Evolutionary conservation across 2,113 vertebrate species (phyloP), one percentile per base, ranked within the genome.

Genomic region (Harpagus bidentatus): DNA sequence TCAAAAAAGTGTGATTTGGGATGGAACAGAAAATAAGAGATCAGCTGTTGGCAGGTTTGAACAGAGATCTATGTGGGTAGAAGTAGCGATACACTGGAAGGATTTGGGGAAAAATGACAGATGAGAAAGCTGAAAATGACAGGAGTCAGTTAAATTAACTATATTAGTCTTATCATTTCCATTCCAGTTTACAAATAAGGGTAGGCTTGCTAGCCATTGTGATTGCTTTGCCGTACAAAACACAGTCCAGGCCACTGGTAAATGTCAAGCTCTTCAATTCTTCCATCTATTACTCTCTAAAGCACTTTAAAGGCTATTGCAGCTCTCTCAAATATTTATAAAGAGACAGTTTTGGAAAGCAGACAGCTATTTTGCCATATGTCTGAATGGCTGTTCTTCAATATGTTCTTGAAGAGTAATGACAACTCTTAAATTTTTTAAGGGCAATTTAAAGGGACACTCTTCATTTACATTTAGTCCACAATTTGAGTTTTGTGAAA

Each of bases 321-420:
- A 91, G 31, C 21, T 93, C 59, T 93, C 3, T 7, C 86, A 91
- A 95, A 91, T 82, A 87, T 87, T 95, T 94, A 78, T 62, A 84
- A 93, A 87, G 84, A 79, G 58, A 40, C 48, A 61, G 36, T 63
- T 96, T 89, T 79, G 84, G 65, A 95, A 93, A 95, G 69, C 87
- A 91, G 81, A 47, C 52, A 69, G 73, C 34, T 89, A 69, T 82
- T 95, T 93, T 94, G 73, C 81, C 78, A 36, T 91, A 72, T 89
- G 86, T 70, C n/a, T 90, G 45, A 86, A 88, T 81, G 65, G 40
- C 52, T 91, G 52, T 72, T 87, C 59, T 81, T 91, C 83, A 86
- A 81, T 59, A 82, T 55, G 72, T 43, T 94, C 72, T 83, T 58
- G 38, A 94, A 86, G 32, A 97, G 25, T 89, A 94, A 95, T 67